Conservation (phyloP, 2,113 vertebrate genomes). For the Bubalus kerabau region DNA sequence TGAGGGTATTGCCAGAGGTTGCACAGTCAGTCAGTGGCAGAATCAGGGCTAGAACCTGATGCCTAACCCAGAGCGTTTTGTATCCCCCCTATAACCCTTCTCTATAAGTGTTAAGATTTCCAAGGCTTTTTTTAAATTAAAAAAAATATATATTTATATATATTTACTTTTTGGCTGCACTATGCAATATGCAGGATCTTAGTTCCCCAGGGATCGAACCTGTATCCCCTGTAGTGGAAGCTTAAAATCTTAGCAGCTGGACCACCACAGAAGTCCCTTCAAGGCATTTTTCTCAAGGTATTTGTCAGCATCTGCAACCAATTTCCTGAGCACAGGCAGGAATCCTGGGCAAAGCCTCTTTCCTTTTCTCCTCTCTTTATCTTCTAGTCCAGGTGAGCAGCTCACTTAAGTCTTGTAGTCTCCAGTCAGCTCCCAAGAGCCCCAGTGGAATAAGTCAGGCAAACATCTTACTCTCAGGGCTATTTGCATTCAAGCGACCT, state of each 20-base stretch:
- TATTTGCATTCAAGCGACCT: not conserved
- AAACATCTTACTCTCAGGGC: not conserved
- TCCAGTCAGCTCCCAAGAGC: not conserved
- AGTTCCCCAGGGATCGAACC: not conserved
- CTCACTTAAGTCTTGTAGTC: not conserved
- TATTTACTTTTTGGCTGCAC: not conserved
- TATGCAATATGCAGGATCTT: not conserved
- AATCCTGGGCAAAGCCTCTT: not conserved
- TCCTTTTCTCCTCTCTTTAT: not conserved
- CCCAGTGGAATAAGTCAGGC: not conserved
- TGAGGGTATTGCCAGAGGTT: not conserved
- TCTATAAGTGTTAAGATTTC: not conserved
- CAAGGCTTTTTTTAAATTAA: not conserved
- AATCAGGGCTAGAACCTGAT: not conserved
- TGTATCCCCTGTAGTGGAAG: not conserved
- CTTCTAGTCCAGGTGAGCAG: not conserved
- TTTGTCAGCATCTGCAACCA: not conserved
- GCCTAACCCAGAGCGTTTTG: not conserved
- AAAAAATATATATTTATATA: not conserved
- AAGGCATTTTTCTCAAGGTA: not conserved
- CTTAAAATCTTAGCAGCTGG: not conserved
- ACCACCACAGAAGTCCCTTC: not conserved
- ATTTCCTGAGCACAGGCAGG: not conserved
- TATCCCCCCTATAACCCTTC: not conserved
- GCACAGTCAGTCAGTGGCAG: not conserved